Conservation (phyloP, 64 coral and sea anemone species). For the Acropora yongei region DNA sequence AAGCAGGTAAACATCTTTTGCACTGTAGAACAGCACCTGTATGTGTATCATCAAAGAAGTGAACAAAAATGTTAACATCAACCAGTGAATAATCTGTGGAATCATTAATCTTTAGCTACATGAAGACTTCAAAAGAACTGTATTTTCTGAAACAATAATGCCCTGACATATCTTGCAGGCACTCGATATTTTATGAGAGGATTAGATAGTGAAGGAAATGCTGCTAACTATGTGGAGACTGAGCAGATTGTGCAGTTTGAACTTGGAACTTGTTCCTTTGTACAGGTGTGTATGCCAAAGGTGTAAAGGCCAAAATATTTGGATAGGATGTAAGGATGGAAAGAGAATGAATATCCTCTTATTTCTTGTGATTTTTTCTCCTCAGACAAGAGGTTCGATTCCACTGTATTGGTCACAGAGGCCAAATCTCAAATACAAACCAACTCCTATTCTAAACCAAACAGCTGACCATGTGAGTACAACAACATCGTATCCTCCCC, state of each 20-base stretch:
- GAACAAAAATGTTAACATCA: too few relatives aligned
- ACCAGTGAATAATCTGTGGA: too few relatives aligned
- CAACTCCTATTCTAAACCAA: conserved; percentile 77
- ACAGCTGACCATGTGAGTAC: conserved; percentile 90
- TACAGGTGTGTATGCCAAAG: conserved; percentile 61
- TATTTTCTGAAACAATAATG: background rate
- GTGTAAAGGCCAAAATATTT: background rate
- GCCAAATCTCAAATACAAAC: conserved; percentile 95
- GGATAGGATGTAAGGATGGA: too few relatives aligned
- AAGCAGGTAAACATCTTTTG: too few relatives aligned
- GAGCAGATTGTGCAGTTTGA: conserved; percentile 90
- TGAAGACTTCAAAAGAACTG: too few relatives aligned
- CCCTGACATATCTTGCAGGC: conserved; percentile 41
- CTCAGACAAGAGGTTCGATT: conserved; percentile 95
- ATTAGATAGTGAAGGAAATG: conserved; percentile 89
- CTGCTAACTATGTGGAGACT: conserved; percentile 97
- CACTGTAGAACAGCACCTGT: too few relatives aligned
- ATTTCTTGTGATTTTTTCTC: background rate
- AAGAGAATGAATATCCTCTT: too few relatives aligned
- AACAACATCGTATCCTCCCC: too few relatives aligned
- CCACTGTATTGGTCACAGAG: conserved; percentile 97
- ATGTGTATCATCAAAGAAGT: too few relatives aligned
- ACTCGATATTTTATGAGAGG: conserved; percentile 93
- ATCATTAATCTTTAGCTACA: too few relatives aligned
- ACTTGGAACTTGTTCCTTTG: conserved; percentile 75